A percentile compares a stretch with the other conserved stretches of the same genome.
Conservation (phyloP, 2,113 vertebrate species). For the Tachycineta bicolor region DNA sequence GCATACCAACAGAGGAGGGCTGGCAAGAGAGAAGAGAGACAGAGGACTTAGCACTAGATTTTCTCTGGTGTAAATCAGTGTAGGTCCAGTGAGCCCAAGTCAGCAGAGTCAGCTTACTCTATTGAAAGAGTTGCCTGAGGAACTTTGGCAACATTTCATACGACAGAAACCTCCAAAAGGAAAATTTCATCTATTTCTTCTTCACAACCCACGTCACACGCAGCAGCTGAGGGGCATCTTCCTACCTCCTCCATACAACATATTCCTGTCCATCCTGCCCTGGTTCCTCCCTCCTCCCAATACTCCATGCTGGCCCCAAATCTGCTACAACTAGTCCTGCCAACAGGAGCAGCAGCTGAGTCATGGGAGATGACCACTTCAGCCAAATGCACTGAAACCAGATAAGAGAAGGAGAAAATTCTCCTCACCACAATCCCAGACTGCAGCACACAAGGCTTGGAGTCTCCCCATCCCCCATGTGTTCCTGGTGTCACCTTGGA, state of each 20-base stretch:
- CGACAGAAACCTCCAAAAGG: not conserved
- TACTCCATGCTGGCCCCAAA: not conserved
- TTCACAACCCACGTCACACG: not conserved
- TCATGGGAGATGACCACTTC: slow-evolving; percentile 28
- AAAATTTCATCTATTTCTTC: not conserved
- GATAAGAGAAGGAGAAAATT: not conserved
- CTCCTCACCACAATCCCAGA: not conserved
- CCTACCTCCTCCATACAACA: not conserved
- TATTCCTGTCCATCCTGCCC: not conserved
- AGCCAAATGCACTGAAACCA: slow-evolving; percentile 41
- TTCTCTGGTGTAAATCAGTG: not conserved
- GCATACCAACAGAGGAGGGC: not conserved
- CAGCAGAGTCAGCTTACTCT: not conserved
- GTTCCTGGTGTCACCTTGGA: not conserved
- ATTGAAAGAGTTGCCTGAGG: not conserved
- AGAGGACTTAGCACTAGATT: not conserved
- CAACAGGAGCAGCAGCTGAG: slow-evolving; percentile 55
- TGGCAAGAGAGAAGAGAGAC: not conserved
- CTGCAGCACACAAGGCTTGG: not conserved
- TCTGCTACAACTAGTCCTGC: slow-evolving; percentile 53
- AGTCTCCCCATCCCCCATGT: not conserved
- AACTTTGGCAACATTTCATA: not conserved
- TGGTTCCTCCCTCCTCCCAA: not conserved
- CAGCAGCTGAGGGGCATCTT: not conserved
- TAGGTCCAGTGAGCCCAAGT: not conserved